A percentile compares a stretch with the other conserved stretches of the same genome.
phyloP scores from a whole-genome alignment of 2,113 vertebrate genomes.

The Apeltes quadracus region DNA sequence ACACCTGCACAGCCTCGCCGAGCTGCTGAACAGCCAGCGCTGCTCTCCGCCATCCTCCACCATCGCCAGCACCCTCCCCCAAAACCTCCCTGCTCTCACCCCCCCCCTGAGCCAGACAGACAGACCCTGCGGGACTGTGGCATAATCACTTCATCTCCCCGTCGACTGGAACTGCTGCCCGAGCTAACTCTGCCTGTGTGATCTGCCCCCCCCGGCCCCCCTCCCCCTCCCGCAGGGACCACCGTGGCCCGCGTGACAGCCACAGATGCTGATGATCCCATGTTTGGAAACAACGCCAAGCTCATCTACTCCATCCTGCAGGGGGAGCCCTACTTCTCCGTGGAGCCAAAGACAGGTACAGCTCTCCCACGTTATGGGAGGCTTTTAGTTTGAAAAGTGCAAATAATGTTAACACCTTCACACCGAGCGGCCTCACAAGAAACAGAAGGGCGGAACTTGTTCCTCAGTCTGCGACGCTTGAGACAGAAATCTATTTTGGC shows the following conservation, averaged over 20 bases:
- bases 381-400: too few relatives aligned
- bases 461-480: neutral
- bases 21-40: constrained; percentile 35
- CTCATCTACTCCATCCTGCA: constrained; percentile 90
- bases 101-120: constrained; percentile 61
- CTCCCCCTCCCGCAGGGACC: constrained; percentile 81
- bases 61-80: constrained; percentile 45
- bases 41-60: neutral
- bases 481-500: constrained; percentile 7
- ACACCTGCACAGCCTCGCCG: constrained; percentile 56
- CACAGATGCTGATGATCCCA: constrained; percentile 89
- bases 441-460: neutral
- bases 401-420: constrained; percentile 8
- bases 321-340: constrained; percentile 95
- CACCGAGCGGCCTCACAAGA: neutral
- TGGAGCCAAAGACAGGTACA: constrained; percentile 97
- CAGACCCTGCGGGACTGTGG: constrained; percentile 62
- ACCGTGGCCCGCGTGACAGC: constrained; percentile 93
- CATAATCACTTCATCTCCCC: constrained; percentile 77
- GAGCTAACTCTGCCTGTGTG: constrained; percentile 56
- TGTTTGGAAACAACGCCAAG: constrained; percentile 87
- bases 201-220: constrained; percentile 10
- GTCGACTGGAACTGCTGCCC: constrained; percentile 60
- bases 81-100: constrained; percentile 19
- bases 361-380: too few relatives aligned